Evolutionary conservation across 2,888 invertebrate genomes (phyloP).

Genomic region (Andrena haemorrhoa): DNA sequence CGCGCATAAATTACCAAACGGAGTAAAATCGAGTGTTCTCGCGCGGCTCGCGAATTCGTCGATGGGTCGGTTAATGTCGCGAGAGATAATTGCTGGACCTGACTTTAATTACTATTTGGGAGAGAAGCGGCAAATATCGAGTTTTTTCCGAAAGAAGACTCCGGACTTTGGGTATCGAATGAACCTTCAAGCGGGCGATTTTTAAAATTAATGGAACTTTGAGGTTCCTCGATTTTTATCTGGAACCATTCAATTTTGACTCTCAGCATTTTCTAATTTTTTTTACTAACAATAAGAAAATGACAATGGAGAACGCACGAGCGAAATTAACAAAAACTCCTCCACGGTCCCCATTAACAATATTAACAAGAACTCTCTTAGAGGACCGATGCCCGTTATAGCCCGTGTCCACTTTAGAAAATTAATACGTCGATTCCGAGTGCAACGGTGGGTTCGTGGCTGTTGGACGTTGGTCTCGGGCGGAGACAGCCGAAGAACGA

Average conservation of each 20-base stretch:
- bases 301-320: neutral
- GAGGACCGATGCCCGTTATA: slow-evolving; percentile 24
- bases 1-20: slow-evolving; percentile 67
- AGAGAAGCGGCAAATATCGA: neutral
- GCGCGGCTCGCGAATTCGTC: slow-evolving; percentile 55
- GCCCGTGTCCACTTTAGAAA: slow-evolving; percentile 52
- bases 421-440: slow-evolving; percentile 62
- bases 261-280: too few species aligned
- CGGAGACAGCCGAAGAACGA: slow-evolving; percentile 25
- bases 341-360: slow-evolving; percentile 22
- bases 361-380: slow-evolving; percentile 18
- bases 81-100: slow-evolving; percentile 52
- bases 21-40: slow-evolving; percentile 64
- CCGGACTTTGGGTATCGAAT: too few species aligned
- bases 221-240: too few species aligned
- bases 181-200: too few species aligned
- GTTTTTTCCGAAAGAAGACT: too few species aligned
- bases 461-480: neutral
- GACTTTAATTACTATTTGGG: slow-evolving; percentile 50
- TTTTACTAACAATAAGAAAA: too few species aligned
- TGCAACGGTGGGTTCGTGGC: neutral
- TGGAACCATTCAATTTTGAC: too few species aligned
- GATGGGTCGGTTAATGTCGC: slow-evolving; percentile 49
- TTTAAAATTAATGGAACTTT: too few species aligned
- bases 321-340: neutral